These are phyloP conservation scores for Paramormyrops hopkinsi DNA, from an alignment of 2,797 vertebrate genomes.

Conservation along the genomic window DNA sequence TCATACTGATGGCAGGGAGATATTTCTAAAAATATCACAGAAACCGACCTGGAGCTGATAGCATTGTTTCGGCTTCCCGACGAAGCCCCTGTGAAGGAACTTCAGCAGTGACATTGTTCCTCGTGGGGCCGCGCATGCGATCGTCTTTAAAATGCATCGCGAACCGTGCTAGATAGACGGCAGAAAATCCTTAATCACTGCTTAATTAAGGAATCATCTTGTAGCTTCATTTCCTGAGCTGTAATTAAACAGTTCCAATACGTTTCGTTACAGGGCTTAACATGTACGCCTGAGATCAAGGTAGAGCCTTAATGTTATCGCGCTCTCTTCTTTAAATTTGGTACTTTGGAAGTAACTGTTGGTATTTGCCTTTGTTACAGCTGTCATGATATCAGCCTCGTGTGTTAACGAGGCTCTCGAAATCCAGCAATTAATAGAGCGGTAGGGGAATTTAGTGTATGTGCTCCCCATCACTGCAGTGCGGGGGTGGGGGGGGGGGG, in stretches of 20 bases:
- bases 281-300: conserved; percentile 79
- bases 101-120: conserved; percentile 72
- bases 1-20: background rate
- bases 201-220: conserved; percentile 83
- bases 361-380: conserved; percentile 70
- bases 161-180: conserved; percentile 69
- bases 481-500: conserved; percentile 33
- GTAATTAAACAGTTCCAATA: conserved; percentile 79
- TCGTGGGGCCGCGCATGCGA: conserved; percentile 58
- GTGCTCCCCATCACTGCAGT: conserved; percentile 43
- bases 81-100: conserved; percentile 45
- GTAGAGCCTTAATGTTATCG: conserved; percentile 79
- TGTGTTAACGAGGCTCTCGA: conserved; percentile 62
- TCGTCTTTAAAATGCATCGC: conserved; percentile 76
- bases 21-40: background rate
- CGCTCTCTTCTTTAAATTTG: conserved; percentile 53
- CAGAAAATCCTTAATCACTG: conserved; percentile 79
- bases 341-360: conserved; percentile 71
- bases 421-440: conserved; percentile 56
- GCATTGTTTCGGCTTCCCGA: background rate
- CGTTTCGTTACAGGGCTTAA: conserved; percentile 78
- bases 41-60: background rate
- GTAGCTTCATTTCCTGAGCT: conserved; percentile 76
- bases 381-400: conserved; percentile 62
- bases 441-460: conserved; percentile 51